phyloP scores from a whole-genome alignment of 1,140 invertebrate genomes.

The Drusus annulatus region DNA sequence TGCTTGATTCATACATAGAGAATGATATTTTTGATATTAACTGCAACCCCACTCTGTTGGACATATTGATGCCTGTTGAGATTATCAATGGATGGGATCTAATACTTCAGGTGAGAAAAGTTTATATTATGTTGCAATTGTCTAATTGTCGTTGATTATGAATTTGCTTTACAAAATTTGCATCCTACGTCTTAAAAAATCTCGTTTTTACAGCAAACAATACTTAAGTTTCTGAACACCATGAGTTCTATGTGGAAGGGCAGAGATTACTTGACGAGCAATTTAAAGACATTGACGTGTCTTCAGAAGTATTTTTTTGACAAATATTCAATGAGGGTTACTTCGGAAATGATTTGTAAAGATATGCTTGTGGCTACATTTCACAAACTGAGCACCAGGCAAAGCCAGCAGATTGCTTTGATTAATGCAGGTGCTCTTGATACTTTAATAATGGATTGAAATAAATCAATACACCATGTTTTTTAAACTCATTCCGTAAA shows the following conservation, averaged over 20 bases:
- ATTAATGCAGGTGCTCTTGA: conserved; percentile 48
- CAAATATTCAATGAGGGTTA: conserved; percentile 41
- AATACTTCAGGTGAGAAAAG: conserved; percentile 51
- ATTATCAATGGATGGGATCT: conserved; percentile 58
- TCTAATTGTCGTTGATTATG: too few relatives aligned
- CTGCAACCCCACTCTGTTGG: conserved; percentile 30
- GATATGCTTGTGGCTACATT: conserved; percentile 56
- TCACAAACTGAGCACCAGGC: conserved; percentile 53
- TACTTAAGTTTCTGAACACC: conserved; percentile 57
- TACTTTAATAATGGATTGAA: neutral
- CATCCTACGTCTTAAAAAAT: too few relatives aligned
- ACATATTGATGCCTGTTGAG: conserved; percentile 50
- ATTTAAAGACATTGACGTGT: conserved; percentile 38
- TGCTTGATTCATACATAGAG: conserved; percentile 47
- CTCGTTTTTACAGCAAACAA: conserved; percentile 50
- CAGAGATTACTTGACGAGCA: conserved; percentile 55
- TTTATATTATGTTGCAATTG: neutral
- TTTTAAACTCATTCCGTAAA: neutral
- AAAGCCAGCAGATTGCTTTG: conserved; percentile 51
- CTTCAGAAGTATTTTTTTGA: conserved; percentile 50
- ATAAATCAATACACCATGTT: neutral
- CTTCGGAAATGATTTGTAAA: conserved; percentile 48
- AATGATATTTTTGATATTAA: conserved; percentile 56
- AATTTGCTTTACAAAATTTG: too few relatives aligned
- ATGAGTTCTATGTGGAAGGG: conserved; percentile 55